Percentiles rank a stretch among this genome's conserved stretches.
phyloP scores from a whole-genome alignment of 2,113 vertebrate genomes.

The Chaetops frenatus region DNA sequence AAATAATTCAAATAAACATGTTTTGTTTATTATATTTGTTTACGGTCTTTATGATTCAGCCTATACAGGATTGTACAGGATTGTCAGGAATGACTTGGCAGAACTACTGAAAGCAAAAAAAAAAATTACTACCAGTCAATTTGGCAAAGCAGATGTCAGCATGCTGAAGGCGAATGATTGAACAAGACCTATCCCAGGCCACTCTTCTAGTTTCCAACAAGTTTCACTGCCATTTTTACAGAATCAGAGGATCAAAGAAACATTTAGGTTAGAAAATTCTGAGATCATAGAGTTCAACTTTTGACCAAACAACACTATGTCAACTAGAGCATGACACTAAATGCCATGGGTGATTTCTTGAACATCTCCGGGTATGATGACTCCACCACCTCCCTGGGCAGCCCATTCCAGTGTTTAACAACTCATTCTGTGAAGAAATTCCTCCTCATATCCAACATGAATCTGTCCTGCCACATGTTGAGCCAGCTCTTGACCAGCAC shows the following conservation, averaged over 20 bases:
- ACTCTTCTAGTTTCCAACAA: background rate
- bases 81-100: background rate
- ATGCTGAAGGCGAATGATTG: background rate
- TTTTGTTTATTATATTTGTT: background rate
- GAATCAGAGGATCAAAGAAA: background rate
- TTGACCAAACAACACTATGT: background rate
- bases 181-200: background rate
- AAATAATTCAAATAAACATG: background rate
- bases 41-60: background rate
- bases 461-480: accelerated
- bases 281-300: accelerated
- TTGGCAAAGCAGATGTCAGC: background rate
- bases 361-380: background rate
- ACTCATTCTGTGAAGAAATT: background rate
- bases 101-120: background rate
- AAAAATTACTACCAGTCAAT: background rate
- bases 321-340: background rate
- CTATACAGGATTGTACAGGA: background rate
- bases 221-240: background rate
- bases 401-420: background rate
- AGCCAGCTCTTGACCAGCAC: accelerated
- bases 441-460: background rate
- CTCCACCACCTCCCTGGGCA: background rate
- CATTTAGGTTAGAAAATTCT: background rate
- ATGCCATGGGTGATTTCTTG: accelerated